Evolutionary conservation across 1,140 invertebrate species (phyloP).

Genomic region (Drosophila trapezifrons): DNA sequence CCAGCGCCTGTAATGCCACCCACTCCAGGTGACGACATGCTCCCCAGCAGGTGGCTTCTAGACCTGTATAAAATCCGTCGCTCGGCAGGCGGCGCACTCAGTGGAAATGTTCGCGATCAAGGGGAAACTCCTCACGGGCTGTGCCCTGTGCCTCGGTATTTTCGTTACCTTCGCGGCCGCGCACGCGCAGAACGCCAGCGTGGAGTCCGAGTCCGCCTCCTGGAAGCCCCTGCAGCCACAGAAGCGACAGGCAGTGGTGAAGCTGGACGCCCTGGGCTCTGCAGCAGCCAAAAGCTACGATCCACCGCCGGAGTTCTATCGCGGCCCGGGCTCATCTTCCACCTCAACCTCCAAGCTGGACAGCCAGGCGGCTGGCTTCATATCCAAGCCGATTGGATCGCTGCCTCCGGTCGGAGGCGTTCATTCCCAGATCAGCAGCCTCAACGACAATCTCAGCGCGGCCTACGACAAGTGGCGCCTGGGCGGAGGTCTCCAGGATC

Average conservation of each 20-base stretch:
- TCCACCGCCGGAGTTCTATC: slow-evolving; percentile 78
- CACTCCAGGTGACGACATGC: slow-evolving; percentile 47
- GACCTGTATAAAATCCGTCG: slow-evolving; percentile 29
- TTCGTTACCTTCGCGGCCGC: background rate
- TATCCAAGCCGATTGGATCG: slow-evolving; percentile 39
- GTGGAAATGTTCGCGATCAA: slow-evolving; percentile 44
- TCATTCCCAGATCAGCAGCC: slow-evolving; percentile 25
- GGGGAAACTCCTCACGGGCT: slow-evolving; percentile 38
- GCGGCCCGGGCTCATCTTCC: slow-evolving; percentile 65
- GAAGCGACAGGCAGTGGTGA: slow-evolving; percentile 43
- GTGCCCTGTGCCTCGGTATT: slow-evolving; percentile 19
- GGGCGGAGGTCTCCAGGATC: slow-evolving; percentile 46
- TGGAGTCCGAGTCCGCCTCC: slow-evolving; percentile 19
- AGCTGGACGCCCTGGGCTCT: slow-evolving; percentile 49
- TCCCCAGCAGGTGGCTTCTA: slow-evolving; percentile 3
- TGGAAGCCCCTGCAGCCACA: slow-evolving; percentile 48
- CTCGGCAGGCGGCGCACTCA: slow-evolving; percentile 22
- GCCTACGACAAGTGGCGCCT: slow-evolving; percentile 70
- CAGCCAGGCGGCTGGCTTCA: slow-evolving; percentile 45
- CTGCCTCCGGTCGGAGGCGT: slow-evolving; percentile 12
- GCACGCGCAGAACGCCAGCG: slow-evolving; percentile 12
- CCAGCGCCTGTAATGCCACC: slow-evolving; percentile 34
- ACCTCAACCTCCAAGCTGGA: slow-evolving; percentile 22
- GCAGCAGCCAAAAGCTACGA: slow-evolving; percentile 75
- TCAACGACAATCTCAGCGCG: slow-evolving; percentile 65